A percentile compares a stretch with the other conserved stretches of the same genome.
phyloP scores from a whole-genome alignment of 1,140 invertebrate genomes.

The Colletes latitarsis region DNA sequence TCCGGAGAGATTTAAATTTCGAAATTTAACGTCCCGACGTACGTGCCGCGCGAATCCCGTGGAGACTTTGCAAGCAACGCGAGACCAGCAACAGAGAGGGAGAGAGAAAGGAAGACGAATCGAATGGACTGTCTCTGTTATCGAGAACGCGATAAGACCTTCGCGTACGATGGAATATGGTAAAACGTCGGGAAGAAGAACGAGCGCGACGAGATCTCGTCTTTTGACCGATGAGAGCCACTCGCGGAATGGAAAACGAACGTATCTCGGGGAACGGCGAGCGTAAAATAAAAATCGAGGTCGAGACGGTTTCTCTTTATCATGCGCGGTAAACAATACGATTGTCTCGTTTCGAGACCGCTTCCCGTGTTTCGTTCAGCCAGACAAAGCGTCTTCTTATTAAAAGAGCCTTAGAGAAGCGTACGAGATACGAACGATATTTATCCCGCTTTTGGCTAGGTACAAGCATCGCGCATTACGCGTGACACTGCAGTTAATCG shows the following conservation, averaged over 20 bases:
- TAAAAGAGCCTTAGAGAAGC: background rate
- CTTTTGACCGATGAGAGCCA: constrained; percentile 29
- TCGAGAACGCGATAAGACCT: constrained; percentile 60
- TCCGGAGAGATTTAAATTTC: constrained; percentile 72
- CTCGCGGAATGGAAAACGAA: constrained; percentile 39
- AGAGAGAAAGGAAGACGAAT: constrained; percentile 36
- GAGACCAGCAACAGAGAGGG: background rate
- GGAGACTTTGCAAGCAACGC: constrained; percentile 7
- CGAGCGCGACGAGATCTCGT: constrained; percentile 32
- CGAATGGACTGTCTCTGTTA: constrained; percentile 51
- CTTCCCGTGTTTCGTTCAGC: background rate
- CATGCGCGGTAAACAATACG: background rate
- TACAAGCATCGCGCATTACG: constrained; percentile 55
- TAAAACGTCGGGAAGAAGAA: constrained; percentile 47
- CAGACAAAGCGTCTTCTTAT: background rate
- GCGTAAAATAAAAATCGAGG: constrained; percentile 19
- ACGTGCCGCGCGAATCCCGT: constrained; percentile 41
- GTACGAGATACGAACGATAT: constrained; percentile 40
- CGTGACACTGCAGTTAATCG: constrained; percentile 64
- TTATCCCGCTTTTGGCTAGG: constrained; percentile 34
- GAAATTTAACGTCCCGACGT: constrained; percentile 60
- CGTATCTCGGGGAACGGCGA: background rate
- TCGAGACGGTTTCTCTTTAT: background rate
- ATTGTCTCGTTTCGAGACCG: background rate
- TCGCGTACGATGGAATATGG: constrained; percentile 34